phyloP scores from a whole-genome alignment of 2,113 vertebrate species.

The Craseonycteris thonglongyai region DNA sequence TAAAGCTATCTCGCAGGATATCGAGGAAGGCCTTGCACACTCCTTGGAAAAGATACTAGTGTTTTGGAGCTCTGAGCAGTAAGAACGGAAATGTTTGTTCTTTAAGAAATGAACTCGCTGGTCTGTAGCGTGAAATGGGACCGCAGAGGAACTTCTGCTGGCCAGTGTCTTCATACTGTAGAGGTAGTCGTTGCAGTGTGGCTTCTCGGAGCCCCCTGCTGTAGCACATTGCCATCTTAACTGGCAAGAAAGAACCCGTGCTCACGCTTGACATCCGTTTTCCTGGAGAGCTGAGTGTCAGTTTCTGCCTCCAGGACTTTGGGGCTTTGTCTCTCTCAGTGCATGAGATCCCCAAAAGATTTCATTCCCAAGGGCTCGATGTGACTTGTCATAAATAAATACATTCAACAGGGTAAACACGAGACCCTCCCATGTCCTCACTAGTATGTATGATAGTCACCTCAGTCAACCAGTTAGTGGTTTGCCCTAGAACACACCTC shows the following conservation, averaged over 20 bases:
- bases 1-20: conserved; percentile 82
- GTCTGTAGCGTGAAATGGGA: conserved; percentile 81
- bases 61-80: conserved; percentile 85
- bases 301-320: conserved; percentile 88
- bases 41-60: conserved; percentile 79
- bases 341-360: conserved; percentile 85
- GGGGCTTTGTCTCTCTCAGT: conserved; percentile 87
- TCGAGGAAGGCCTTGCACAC: conserved; percentile 80
- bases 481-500: not conserved
- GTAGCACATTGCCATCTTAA: conserved; percentile 82
- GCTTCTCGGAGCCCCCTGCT: conserved; percentile 78
- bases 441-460: conserved; percentile 87
- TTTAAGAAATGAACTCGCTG: conserved; percentile 82
- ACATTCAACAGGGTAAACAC: conserved; percentile 87
- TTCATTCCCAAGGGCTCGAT: conserved; percentile 91
- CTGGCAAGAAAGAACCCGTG: conserved; percentile 85
- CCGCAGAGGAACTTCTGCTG: conserved; percentile 85
- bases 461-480: conserved; percentile 77
- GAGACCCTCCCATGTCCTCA: conserved; percentile 88
- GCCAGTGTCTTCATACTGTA: conserved; percentile 90
- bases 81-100: conserved; percentile 85
- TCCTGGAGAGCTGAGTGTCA: conserved; percentile 84
- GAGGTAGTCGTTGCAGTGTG: conserved; percentile 85
- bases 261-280: conserved; percentile 89
- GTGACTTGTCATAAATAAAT: conserved; percentile 88